Percentiles rank a stretch among this genome's conserved stretches.
Conservation (phyloP, 2,888 invertebrate genomes). For the Corythucha ciliata region DNA sequence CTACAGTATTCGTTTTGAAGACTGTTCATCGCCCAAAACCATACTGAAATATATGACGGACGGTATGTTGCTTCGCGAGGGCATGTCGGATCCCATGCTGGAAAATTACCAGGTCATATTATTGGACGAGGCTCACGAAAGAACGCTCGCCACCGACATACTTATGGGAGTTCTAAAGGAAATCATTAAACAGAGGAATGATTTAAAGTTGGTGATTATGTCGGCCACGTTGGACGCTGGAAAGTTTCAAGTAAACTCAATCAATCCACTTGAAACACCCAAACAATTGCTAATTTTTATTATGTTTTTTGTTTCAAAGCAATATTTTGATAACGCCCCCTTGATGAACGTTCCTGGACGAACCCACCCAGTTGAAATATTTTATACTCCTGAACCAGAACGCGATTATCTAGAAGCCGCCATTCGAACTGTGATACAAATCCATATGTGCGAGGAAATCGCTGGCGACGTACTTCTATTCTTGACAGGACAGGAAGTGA, state of each 20-base stretch:
- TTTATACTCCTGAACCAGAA: constrained; percentile 98
- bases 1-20: constrained; percentile 97
- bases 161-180: constrained; percentile 98
- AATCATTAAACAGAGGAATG: constrained; percentile 82
- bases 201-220: constrained; percentile 97
- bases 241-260: constrained; percentile 67
- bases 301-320: constrained; percentile 45
- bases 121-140: constrained; percentile 97
- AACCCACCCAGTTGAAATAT: constrained; percentile 93
- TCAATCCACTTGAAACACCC: not conserved
- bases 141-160: constrained; percentile 96
- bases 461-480: constrained; percentile 89
- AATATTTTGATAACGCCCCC: constrained; percentile 97
- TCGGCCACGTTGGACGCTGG: constrained; percentile 98
- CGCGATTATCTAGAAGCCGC: constrained; percentile 97
- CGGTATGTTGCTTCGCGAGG: constrained; percentile 98
- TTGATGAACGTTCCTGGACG: constrained; percentile 96
- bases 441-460: constrained; percentile 91
- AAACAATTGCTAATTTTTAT: not conserved
- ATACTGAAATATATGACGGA: constrained; percentile 98
- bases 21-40: constrained; percentile 90
- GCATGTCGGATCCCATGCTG: constrained; percentile 97
- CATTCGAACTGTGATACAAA: constrained; percentile 92
- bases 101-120: constrained; percentile 92
- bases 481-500: constrained; percentile 62